Base-by-base conservation (phyloP, 1,140 invertebrate genomes). In the Stegodyphus dumicola region DNA sequence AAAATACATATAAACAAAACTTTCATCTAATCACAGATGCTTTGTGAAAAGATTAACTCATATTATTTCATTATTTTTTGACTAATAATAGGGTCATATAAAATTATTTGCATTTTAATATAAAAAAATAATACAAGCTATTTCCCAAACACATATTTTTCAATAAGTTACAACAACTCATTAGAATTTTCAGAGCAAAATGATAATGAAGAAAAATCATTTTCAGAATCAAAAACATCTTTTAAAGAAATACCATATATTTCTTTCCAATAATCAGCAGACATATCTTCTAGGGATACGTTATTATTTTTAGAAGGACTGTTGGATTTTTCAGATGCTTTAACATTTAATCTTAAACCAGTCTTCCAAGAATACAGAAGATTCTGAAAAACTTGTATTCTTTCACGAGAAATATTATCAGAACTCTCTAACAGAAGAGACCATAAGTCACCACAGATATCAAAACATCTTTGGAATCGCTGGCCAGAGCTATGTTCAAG, bases 231-330 rank as follows among this genome's bases (percentile, higher is more conserved):
- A 56, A 73, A 73, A 60, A 49, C 56, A 49, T 80, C 78, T 0
- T 71, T 53, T 56, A 80, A 49, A 33, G 78, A 56, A 56, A 80
- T 64, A n/a, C 67, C 78, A 80, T 80, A 73, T 6, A 80, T 60
- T 56, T 80, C 67, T 80, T 80, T 80, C 54, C 51, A 80, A 64
- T 66, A 10, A 60, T 80, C 78, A 49, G 51, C 9, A 15, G 67
- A 60, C 17, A 13, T 2, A 73, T 71, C 69, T 18, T 60, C 18
- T n/a, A 56, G 7, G 17, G 54, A 6, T 17, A 56, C 64, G 48
- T 6, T 13, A 52, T 48, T 71, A 49, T 15, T 6, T 51, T n/a
- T 10, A 15, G 17, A 49, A 49, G 33, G 7, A 60, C 49, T 60
- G 18, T 78, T 78, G n/a, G 17, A 15, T 1, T 17, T 69, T 60